Evolutionary conservation across 2,888 invertebrate genomes (phyloP), one percentile per base, ranked within the genome.

Genomic region (Cheilosia vernalis): DNA sequence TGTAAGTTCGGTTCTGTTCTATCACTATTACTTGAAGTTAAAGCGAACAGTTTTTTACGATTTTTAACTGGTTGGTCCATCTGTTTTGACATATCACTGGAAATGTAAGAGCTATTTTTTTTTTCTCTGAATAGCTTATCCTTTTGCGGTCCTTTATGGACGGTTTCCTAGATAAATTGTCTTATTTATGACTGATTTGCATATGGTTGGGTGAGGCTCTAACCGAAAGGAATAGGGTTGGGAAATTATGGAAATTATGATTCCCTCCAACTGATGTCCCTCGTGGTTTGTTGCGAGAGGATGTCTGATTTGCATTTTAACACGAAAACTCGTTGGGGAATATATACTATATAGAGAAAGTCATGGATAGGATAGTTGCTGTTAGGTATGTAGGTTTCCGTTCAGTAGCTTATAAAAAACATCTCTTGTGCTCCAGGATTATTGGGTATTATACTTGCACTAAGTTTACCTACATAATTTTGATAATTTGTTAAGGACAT

Each of bases 291-390:
- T 37, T 30, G 47, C 47, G 47, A 27, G 47, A 66, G 51, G 60
- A 70, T 21, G 66, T 30, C 53, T 63, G 72, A 80, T 80, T 80
- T 84, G 64, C 78, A 80, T 80, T 66, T 74, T 58, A 24, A 27
- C 19, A 47, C 17, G 42, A 19, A 61, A 67, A 67, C 63, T 56
- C 33, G 2, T 21, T 53, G 44, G 37, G 53, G 64, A 60, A 81
- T 27, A 17, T 7, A 44, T 17, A 60, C 74, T 27, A 17, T 7
- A 44, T 17, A 44, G 3, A 49, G 13, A 61, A 56, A 69, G 42
- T 58, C 47, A 53, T 13, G 55, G 64, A 53, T 7, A 21, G 9
- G 19, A 79, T 30, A 30, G 30, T 30, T 30, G 9, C 30, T 30
- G 9, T 30, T n/a, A n/a, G n/a, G 9, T 6, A 7, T 24, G 3